Evolutionary conservation across 2,113 vertebrate species (phyloP).

Genomic region (Centrocercus urophasianus): DNA sequence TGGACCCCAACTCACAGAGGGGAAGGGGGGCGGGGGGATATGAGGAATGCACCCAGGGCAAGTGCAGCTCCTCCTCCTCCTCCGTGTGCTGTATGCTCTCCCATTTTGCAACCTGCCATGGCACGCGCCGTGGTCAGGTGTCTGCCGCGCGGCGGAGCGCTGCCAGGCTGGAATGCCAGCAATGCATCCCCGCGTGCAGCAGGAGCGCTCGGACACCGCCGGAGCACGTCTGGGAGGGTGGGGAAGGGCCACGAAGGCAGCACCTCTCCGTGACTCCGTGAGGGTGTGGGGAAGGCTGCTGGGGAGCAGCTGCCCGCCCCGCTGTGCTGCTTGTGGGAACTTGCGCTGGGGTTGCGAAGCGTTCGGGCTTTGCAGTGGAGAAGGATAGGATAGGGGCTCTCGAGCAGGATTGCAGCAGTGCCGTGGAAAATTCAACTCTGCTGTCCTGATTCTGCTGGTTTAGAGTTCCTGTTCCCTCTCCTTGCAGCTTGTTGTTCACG

Average conservation of each 20-base stretch:
- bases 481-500: rapidly evolving
- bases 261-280: not conserved
- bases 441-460: rapidly evolving
- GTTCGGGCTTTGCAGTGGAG: not conserved
- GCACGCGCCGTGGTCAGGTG: constrained; percentile 52
- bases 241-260: not conserved
- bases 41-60: not conserved
- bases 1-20: too few species aligned
- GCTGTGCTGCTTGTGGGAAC: not conserved
- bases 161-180: constrained; percentile 70
- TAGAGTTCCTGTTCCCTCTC: not conserved
- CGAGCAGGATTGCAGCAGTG: too few species aligned
- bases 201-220: not conserved
- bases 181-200: constrained; percentile 7
- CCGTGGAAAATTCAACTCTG: not conserved
- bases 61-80: not conserved
- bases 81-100: rapidly evolving
- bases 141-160: constrained; percentile 21
- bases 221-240: not conserved
- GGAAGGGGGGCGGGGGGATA: too few species aligned
- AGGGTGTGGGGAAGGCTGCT: not conserved
- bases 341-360: not conserved
- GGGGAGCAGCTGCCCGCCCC: not conserved
- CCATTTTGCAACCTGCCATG: constrained; percentile 41
- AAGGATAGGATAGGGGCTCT: too few species aligned